Evolutionary conservation across 2,888 invertebrate species (phyloP).

Genomic region (Parasteatoda lunata): DNA sequence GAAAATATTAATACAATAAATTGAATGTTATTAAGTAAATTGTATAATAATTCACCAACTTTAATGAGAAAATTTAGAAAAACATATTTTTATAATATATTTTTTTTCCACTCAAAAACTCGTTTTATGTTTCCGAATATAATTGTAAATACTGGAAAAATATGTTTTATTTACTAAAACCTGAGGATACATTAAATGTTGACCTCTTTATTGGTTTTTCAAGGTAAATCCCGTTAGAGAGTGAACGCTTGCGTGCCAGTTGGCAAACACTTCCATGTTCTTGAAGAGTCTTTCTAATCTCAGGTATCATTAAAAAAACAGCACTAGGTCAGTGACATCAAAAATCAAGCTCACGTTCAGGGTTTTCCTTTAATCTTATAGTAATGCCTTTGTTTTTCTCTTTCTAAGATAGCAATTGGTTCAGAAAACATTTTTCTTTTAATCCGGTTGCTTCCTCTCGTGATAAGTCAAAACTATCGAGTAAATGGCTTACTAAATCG

Average conservation of each 20-base stretch:
- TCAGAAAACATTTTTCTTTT: neutral
- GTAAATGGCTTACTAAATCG: too few species aligned
- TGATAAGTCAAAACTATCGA: too few species aligned
- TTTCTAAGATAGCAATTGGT: neutral
- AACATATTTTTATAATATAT: neutral
- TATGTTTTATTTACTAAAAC: neutral
- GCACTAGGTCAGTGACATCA: conserved; percentile 57
- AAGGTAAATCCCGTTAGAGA: neutral
- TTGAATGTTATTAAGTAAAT: too few species aligned
- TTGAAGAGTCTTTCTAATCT: conserved; percentile 13
- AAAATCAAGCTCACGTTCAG: conserved; percentile 50
- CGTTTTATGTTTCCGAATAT: neutral
- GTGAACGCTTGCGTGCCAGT: neutral
- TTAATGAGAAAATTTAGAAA: too few species aligned
- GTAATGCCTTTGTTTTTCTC: neutral
- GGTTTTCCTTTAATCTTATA: conserved; percentile 16
- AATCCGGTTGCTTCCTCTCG: too few species aligned
- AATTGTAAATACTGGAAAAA: neutral
- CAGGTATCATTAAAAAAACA: conserved; percentile 26
- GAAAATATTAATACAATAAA: too few species aligned
- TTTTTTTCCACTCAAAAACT: neutral
- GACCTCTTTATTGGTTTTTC: neutral
- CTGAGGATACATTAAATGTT: neutral
- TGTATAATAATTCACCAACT: too few species aligned
- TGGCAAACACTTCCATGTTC: conserved; percentile 17